These are phyloP conservation scores for Drosophila sp. DNA, from an alignment of 1,140 invertebrate genomes.

Conservation along the genomic window DNA sequence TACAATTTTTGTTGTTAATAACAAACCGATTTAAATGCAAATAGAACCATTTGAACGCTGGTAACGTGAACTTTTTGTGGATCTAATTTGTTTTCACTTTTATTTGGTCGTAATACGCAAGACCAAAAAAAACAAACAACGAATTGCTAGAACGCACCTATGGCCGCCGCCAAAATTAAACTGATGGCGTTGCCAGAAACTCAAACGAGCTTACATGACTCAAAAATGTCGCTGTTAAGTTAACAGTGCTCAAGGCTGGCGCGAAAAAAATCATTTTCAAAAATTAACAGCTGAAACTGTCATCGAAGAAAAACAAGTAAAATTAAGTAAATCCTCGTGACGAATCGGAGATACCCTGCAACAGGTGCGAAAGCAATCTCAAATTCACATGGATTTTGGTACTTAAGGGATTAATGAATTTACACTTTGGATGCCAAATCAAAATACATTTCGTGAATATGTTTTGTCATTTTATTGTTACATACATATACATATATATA, in stretches of 20 bases:
- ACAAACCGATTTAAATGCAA: background rate
- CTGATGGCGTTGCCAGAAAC: background rate
- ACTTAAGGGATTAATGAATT: too few relatives aligned
- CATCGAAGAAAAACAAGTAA: too few relatives aligned
- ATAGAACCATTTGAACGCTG: background rate
- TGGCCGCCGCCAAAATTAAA: background rate
- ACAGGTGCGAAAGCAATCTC: too few relatives aligned
- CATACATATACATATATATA: slow-evolving; percentile 64
- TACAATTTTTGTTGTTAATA: background rate
- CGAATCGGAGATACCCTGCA: too few relatives aligned
- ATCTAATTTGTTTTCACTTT: background rate
- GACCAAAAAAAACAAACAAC: background rate
- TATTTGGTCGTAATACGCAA: background rate
- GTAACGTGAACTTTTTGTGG: background rate
- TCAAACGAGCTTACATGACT: background rate
- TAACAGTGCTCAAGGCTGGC: background rate
- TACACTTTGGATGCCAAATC: background rate
- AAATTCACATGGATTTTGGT: too few relatives aligned
- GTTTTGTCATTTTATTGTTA: slow-evolving; percentile 42
- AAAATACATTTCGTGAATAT: slow-evolving; percentile 52
- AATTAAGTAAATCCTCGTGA: too few relatives aligned
- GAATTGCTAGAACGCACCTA: background rate
- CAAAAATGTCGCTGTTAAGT: background rate
- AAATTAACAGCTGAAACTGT: too few relatives aligned
- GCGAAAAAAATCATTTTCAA: background rate